Evolutionary conservation across 2,888 invertebrate genomes (phyloP), one percentile per base, ranked within the genome.

Genomic region (Drosophila barbarae): DNA sequence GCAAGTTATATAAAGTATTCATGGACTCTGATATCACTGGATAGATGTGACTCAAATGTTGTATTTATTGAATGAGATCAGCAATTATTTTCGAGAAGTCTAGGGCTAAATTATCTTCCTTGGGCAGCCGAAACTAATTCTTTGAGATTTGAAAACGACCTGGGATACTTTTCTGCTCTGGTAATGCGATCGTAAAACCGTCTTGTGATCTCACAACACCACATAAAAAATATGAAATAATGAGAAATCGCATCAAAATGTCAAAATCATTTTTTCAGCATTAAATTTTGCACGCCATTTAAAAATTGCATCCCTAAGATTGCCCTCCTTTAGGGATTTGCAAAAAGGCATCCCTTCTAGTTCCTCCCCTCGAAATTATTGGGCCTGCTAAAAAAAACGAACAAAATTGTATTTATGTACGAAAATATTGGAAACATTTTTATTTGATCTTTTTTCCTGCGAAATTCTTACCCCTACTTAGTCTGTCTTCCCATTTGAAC

Each of bases 281-380:
- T 73, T 68, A 72, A 51, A 81, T 81, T 83, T 81, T 76, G 78
- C 81, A 76, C 78, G 81, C 66, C 75, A 73, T 82, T 79, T 82
- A 78, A 50, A 32, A 39, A 59, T 44, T 23, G n/a, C 50, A 55
- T 55, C 52, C 70, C 42, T 36, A 60, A 44, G 56, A 44, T 21
- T 15, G 41, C 18, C 57, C 9, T 12, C 35, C 46, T n/a, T 39
- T 21, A 50, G 44, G 54, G 28, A 15, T 44, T 9, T 21, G 47
- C 15, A 32, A 34, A 52, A 58, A 44, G 50, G 56, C 75, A 77
- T 79, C 69, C 70, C 71, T 23, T 23, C 23, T 5, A 72, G 72
- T 72, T 73, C 42, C 80, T 83, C 74, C 80, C 83, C 74, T 74
- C 75, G 18, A 57, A 41, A 67, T 41, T 51, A 44, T 59, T 59